These are phyloP conservation scores for Eulithis testata DNA, from an alignment of 2,888 invertebrate species.

Conservation along the genomic window DNA sequence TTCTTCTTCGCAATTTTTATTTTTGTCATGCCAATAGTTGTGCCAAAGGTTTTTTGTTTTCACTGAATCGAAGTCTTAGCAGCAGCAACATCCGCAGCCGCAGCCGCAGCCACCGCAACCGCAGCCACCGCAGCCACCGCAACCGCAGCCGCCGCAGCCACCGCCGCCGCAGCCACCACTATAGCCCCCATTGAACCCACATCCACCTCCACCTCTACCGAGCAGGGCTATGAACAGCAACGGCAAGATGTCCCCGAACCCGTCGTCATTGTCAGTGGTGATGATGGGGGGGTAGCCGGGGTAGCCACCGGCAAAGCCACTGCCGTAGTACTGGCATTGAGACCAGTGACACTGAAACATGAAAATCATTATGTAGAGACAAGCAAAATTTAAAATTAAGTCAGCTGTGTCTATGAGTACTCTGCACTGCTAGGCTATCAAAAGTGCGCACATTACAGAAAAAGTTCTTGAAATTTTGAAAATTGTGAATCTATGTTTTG, in stretches of 20 bases:
- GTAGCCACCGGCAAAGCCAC: slow-evolving; percentile 32
- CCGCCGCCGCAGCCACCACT: slow-evolving; percentile 41
- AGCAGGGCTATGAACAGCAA: slow-evolving; percentile 35
- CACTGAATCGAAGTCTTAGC: slow-evolving; percentile 12
- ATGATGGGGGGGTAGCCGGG: slow-evolving; percentile 37
- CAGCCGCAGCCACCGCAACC: slow-evolving; percentile 41
- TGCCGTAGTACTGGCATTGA: slow-evolving; percentile 30
- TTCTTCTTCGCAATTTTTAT: slow-evolving; percentile 13
- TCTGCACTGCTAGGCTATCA: too few relatives aligned
- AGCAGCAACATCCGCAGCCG: slow-evolving; percentile 39
- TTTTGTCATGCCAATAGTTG: slow-evolving; percentile 6
- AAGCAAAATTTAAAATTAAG: background rate
- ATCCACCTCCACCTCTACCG: slow-evolving; percentile 34
- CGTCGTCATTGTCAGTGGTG: slow-evolving; percentile 23
- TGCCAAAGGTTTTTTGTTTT: slow-evolving; percentile 1
- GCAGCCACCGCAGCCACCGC: slow-evolving; percentile 41
- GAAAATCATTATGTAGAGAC: background rate
- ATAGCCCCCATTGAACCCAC: slow-evolving; percentile 33
- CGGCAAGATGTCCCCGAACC: slow-evolving; percentile 33
- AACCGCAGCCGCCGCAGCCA: slow-evolving; percentile 39
- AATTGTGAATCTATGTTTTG: too few relatives aligned
- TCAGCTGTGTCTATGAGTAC: too few relatives aligned
- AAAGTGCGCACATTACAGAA: too few relatives aligned
- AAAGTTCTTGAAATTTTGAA: too few relatives aligned
- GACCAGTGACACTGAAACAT: slow-evolving; percentile 34